phyloP scores from a whole-genome alignment of 2,113 vertebrate genomes.

The Neomonachus schauinslandi region DNA sequence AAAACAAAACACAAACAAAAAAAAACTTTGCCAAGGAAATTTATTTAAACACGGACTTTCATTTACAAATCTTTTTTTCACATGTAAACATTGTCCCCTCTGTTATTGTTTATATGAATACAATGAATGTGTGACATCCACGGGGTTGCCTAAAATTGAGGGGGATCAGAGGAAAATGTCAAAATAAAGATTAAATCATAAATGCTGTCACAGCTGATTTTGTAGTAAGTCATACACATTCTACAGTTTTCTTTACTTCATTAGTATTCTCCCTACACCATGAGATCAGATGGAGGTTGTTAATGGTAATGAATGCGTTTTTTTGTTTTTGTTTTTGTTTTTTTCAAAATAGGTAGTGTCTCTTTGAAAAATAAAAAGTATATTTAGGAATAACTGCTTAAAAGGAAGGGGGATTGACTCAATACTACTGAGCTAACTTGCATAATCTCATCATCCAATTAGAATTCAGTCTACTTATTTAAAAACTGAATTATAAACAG shows the following conservation, averaged over 20 bases:
- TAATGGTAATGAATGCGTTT: not conserved
- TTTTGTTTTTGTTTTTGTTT: not conserved
- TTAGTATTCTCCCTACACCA: not conserved
- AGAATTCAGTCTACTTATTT: not conserved
- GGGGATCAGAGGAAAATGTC: not conserved
- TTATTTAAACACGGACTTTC: not conserved
- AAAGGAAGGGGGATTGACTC: not conserved
- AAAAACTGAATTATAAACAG: constrained; percentile 1
- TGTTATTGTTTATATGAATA: not conserved
- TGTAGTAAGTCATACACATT: not conserved
- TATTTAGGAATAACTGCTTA: not conserved
- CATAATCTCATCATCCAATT: not conserved
- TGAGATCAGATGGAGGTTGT: not conserved
- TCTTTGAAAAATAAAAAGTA: not conserved
- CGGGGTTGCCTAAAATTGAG: constrained; percentile 12
- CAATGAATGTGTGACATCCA: not conserved
- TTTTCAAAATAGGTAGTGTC: not conserved
- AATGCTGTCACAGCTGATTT: not conserved
- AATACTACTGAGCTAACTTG: not conserved
- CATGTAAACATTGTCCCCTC: not conserved
- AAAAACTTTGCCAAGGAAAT: not conserved
- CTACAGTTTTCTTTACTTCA: not conserved
- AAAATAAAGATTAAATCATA: not conserved
- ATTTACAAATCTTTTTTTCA: constrained; percentile 13
- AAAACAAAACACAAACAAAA: not conserved